Evolutionary conservation across 37 sponge, comb jelly and placozoan species (phyloP), one percentile per base, ranked within the genome.

Genomic region (Chondrosia reniformis): DNA sequence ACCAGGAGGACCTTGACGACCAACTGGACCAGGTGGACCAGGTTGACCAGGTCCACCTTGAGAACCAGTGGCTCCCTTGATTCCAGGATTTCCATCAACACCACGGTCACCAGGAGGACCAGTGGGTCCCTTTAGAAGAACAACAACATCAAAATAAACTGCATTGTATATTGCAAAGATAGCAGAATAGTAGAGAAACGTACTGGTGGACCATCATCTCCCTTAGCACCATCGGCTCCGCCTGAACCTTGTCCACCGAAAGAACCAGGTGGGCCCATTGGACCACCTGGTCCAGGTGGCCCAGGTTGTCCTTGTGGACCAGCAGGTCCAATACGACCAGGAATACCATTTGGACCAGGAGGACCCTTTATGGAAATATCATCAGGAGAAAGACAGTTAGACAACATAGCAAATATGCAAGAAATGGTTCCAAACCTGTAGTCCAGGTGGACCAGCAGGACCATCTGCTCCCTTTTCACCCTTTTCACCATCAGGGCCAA

Each of bases 271-370:
- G 36, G 7, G 1, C 72, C 72, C n/a, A n/a, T 7, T 37, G 67
- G 67, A 36, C 67, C 67, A n/a, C 15, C 8, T 40, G 24, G 25
- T 34, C 72, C 72, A 22, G n/a, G 22, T 2, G 36, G 7, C 3
- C 72, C 72, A 43, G 24, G 41, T 36, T 41, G 43, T 69, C 72
- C 67, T 8, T 31, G 67, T 8, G 40, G 33, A 30, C 67, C 67
- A 66, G 39, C 5, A 66, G 33, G 6, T 5, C 67, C 67, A 30
- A 17, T 36, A 19, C 6, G 37, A 7, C 67, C 67, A 32, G 37
- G 8, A 36, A 40, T 21, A 9, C 67, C 67, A 36, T 66, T 21
- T 21, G 30, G 67, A 32, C 17, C 63, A 25, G 8, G 12, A 49
- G 54, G 15, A 49, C 54, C 54, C 54, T 49, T 12, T 49, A 49